Conservation (phyloP, 2,113 vertebrate genomes). For the Alethe castanea region DNA sequence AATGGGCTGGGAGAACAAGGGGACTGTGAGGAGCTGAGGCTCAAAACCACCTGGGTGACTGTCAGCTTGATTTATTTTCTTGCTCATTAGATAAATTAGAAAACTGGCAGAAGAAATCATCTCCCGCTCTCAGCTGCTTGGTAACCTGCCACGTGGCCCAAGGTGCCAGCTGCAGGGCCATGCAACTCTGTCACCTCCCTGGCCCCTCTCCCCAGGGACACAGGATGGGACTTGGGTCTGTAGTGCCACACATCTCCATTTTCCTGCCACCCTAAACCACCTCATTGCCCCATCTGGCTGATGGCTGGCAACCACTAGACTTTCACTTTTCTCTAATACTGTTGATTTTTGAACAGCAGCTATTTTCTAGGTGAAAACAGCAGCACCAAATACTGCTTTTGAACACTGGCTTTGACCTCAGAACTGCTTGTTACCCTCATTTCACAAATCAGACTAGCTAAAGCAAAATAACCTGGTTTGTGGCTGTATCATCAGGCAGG, state of each 20-base stretch:
- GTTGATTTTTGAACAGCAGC: not conserved
- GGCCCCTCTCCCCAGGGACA: not conserved
- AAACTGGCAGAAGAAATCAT: slow-evolving; percentile 11
- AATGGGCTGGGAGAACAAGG: slow-evolving; percentile 40
- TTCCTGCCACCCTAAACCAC: not conserved
- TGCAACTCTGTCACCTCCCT: not conserved
- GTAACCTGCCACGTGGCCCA: not conserved
- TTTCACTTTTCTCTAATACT: not conserved
- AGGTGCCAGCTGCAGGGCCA: not conserved
- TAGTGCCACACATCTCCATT: accelerated
- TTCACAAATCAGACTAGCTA: not conserved
- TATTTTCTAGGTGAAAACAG: not conserved
- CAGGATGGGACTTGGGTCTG: not conserved
- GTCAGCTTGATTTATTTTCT: slow-evolving; percentile 65
- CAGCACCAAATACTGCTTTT: not conserved
- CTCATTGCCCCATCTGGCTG: accelerated
- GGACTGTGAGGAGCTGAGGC: not conserved
- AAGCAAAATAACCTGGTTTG: not conserved
- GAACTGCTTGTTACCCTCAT: not conserved
- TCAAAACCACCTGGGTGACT: slow-evolving; percentile 51
- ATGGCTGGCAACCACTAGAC: not conserved
- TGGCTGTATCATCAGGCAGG: not conserved
- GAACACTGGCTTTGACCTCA: not conserved
- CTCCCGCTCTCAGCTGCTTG: slow-evolving; percentile 1
- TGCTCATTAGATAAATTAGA: slow-evolving; percentile 60